Conservation (phyloP, 2,113 vertebrate genomes). For the Alethe diademata region DNA sequence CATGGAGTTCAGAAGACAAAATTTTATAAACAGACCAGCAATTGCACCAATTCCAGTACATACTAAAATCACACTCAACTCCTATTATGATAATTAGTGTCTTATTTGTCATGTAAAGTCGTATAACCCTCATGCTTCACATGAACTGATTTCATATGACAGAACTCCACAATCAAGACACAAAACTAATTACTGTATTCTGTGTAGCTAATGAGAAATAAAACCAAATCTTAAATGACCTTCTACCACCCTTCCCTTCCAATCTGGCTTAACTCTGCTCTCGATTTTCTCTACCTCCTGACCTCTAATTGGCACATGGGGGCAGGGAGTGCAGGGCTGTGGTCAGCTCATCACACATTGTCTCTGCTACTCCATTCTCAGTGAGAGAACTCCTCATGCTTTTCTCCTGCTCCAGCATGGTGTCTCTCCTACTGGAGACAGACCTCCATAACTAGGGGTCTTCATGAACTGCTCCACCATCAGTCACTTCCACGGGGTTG, state of each 20-base stretch:
- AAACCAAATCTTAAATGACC: not conserved
- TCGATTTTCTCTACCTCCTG: not conserved
- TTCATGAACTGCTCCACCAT: not conserved
- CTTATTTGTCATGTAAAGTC: not conserved
- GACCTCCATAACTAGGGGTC: rapidly evolving
- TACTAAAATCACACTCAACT: not conserved
- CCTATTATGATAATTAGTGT: not conserved
- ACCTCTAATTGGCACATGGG: rapidly evolving
- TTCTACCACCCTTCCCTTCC: not conserved
- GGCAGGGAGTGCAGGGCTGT: rapidly evolving
- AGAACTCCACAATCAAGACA: not conserved
- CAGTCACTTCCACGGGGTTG: rapidly evolving
- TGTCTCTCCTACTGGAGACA: not conserved
- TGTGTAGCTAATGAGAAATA: not conserved
- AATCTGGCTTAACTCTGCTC: not conserved
- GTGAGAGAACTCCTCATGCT: not conserved
- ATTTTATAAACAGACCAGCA: not conserved
- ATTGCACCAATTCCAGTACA: not conserved
- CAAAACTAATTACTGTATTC: not conserved
- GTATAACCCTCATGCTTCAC: not conserved
- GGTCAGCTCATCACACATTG: rapidly evolving
- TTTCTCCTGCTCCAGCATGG: not conserved
- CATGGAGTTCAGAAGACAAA: not conserved
- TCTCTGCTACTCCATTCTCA: not conserved
- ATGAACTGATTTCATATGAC: not conserved